phyloP scores from a whole-genome alignment of 2,888 invertebrate species.

The Lydus trimaculatus region DNA sequence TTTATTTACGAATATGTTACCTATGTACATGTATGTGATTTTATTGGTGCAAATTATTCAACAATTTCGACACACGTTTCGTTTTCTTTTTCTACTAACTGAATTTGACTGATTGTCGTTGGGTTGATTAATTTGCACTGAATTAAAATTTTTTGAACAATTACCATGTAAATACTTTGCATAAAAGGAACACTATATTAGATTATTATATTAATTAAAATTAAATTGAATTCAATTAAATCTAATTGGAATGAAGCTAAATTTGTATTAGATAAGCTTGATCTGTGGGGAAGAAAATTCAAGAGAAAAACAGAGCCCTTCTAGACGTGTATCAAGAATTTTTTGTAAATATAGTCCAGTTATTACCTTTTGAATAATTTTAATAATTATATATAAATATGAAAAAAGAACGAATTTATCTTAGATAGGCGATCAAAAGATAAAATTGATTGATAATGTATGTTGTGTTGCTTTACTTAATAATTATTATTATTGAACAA shows the following conservation, averaged over 20 bases:
- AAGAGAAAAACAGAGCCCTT: not conserved
- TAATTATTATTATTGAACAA: conserved; percentile 19
- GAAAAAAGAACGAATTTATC: conserved; percentile 62
- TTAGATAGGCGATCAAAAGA: conserved; percentile 58
- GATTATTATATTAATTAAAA: conserved; percentile 7
- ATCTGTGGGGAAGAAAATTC: not conserved
- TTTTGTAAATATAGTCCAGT: conserved; percentile 63
- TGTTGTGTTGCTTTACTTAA: conserved; percentile 62
- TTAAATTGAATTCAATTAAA: conserved; percentile 33
- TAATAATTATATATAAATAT: conserved; percentile 53
- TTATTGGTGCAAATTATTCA: conserved; percentile 47
- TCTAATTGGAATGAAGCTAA: conserved; percentile 35
- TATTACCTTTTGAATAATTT: conserved; percentile 62
- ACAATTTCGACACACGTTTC: conserved; percentile 31
- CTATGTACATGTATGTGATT: conserved; percentile 60
- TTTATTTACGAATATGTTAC: conserved; percentile 62
- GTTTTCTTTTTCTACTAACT: conserved; percentile 36
- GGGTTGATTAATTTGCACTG: conserved; percentile 45
- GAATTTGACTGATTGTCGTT: conserved; percentile 55
- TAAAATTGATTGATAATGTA: conserved; percentile 55
- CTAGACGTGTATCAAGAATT: conserved; percentile 47
- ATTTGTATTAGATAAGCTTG: conserved; percentile 11
- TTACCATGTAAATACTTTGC: conserved; percentile 35
- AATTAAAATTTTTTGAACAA: conserved; percentile 40
- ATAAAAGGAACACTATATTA: conserved; percentile 32